Percentiles rank a stretch among this genome's conserved stretches.
Evolutionary conservation across 2,888 invertebrate genomes (phyloP).

Genomic region (Alsophila aescularia): DNA sequence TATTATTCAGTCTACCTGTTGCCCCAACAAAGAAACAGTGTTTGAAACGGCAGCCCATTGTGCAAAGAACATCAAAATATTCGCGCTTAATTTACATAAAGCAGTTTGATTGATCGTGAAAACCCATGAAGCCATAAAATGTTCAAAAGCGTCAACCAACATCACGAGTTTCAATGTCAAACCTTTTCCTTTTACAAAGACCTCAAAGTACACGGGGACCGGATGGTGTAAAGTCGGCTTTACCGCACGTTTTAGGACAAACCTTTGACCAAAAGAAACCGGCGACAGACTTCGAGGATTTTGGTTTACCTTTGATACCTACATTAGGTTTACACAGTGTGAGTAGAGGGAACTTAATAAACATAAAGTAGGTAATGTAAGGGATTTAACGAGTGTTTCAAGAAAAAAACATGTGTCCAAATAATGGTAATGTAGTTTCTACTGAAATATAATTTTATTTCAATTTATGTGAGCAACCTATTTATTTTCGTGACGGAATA

Average conservation of each 20-base stretch:
- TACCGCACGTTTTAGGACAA: constrained; percentile 13
- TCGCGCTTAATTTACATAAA: not conserved
- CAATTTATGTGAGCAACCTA: no score
- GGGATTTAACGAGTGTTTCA: not conserved
- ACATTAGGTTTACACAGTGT: not conserved
- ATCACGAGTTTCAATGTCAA: not conserved
- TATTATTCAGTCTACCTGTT: no score
- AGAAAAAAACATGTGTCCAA: no score
- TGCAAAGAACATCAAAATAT: no score
- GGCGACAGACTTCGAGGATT: constrained; percentile 2
- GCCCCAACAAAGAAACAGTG: no score
- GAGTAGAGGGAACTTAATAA: not conserved
- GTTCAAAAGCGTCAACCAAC: not conserved
- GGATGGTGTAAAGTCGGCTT: not conserved
- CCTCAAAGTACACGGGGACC: not conserved
- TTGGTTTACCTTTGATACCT: constrained; percentile 9
- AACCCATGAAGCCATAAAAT: no score
- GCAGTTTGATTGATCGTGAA: not conserved
- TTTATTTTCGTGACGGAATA: no score
- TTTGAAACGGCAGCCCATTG: no score
- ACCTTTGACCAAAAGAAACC: constrained; percentile 12
- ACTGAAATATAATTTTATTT: no score
- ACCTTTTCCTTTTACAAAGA: constrained; percentile 7
- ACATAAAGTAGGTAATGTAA: not conserved
- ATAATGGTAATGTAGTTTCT: no score